Percentiles rank a stretch among this genome's conserved stretches.
These are phyloP conservation scores for Zootoca vivipara DNA, from an alignment of 2,113 vertebrate species.

Conservation along the genomic window DNA sequence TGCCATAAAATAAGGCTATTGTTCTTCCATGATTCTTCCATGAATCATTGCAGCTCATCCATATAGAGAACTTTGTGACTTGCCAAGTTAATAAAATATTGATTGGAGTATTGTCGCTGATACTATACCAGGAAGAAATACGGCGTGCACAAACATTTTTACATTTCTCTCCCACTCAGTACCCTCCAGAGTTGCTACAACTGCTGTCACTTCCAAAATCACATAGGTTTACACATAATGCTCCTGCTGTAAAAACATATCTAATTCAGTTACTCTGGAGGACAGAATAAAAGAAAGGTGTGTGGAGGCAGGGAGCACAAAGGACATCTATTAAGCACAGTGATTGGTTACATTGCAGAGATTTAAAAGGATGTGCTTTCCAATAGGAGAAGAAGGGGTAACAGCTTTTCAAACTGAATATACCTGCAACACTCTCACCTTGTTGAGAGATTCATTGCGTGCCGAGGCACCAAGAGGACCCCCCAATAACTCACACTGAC, in stretches of 20 bases:
- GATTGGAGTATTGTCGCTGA: conserved; percentile 35
- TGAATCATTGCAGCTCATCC: conserved; percentile 32
- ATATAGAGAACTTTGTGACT: conserved; percentile 15
- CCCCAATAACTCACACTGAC: too few species aligned
- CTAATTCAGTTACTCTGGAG: conserved; percentile 4
- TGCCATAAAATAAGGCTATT: conserved; percentile 21
- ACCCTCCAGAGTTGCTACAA: conserved; percentile 13
- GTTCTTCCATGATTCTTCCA: conserved; percentile 26
- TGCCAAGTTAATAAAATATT: conserved; percentile 58
- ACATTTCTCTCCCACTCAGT: background rate
- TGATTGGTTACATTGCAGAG: background rate
- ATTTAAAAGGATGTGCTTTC: background rate
- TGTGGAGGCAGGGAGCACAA: background rate
- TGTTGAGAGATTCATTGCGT: too few species aligned
- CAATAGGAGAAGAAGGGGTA: background rate
- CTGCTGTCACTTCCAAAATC: background rate
- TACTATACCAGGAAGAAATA: conserved; percentile 28
- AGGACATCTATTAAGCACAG: background rate
- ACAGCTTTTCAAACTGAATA: background rate
- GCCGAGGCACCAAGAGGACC: too few species aligned
- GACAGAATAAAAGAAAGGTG: conserved; percentile 8
- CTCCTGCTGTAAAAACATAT: conserved; percentile 9
- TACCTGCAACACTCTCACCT: background rate
- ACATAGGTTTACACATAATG: background rate
- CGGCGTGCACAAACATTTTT: background rate